These are phyloP conservation scores for Anticlea derivata DNA, from an alignment of 2,888 invertebrate species.

Conservation along the genomic window DNA sequence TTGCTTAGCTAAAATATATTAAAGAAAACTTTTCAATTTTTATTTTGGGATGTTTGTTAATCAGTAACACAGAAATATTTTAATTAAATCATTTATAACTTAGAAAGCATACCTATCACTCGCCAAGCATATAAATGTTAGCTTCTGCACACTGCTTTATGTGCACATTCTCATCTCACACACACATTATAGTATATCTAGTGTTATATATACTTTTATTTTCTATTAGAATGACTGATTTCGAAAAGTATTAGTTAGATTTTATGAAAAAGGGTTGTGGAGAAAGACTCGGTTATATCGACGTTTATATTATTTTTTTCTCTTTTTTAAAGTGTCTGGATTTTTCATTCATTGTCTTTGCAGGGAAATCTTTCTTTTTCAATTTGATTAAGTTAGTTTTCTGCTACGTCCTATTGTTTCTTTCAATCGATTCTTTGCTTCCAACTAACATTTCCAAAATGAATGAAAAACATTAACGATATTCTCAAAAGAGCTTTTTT, in stretches of 20 bases:
- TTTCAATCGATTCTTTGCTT: constrained; percentile 1
- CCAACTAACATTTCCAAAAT: constrained; percentile 16
- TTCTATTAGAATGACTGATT: constrained; percentile 28
- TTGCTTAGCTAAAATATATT: too few relatives aligned
- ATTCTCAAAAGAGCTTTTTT: constrained; percentile 53
- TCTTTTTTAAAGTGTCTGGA: constrained; percentile 30
- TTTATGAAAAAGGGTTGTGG: constrained; percentile 73
- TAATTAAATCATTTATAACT: too few relatives aligned
- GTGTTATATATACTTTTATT: constrained; percentile 27
- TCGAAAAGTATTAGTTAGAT: constrained; percentile 23
- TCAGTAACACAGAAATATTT: constrained; percentile 8
- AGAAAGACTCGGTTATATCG: constrained; percentile 59
- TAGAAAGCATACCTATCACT: constrained; percentile 4
- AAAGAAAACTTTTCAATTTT: too few relatives aligned
- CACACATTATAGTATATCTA: constrained; percentile 33
- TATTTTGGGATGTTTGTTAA: too few relatives aligned
- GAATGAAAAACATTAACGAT: constrained; percentile 31
- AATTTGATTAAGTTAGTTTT: constrained; percentile 5
- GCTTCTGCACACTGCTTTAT: constrained; percentile 44
- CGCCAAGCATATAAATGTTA: constrained; percentile 27
- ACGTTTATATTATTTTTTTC: constrained; percentile 34
- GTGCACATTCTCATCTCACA: constrained; percentile 44
- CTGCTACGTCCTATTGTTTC: constrained; percentile 1
- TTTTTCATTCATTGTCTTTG: constrained; percentile 31
- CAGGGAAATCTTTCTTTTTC: constrained; percentile 2